Base-by-base conservation (phyloP, 2,888 invertebrate genomes). In the Acrobasis suavella region DNA sequence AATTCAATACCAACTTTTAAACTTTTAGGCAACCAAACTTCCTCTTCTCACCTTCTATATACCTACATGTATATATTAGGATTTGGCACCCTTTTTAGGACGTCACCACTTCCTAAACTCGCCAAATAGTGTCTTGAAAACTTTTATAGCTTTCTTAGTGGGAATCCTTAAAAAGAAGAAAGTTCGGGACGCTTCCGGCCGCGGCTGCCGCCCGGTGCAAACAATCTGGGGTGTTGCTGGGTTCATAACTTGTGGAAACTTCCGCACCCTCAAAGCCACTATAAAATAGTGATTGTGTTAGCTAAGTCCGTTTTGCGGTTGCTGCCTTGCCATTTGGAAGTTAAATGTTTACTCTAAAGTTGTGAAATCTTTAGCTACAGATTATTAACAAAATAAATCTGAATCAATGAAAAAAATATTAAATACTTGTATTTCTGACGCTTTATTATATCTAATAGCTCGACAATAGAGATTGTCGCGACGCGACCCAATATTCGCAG, bases 171-270 rank as follows among this genome's bases (percentile, higher is more conserved):
- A 77, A 82, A 83, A 83, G 80, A 78, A 73, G 70, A 78, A 85
- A 86, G 82, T 85, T 87, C 81, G 71, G 72, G 70, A 32, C 74
- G 75, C 78, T 82, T 81, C 79, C 80, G 77, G 69, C 74, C 67
- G 67, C 72, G 68, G 67, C 72, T 69, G 69, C 68, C 69, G 63
- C 66, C 73, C 77, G 76, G 75, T 79, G 76, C 82, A 81, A 86
- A 83, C 85, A 86, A 83, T 83, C 76, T 80, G 75, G 76, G 76
- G 77, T 78, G 80, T 80, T 67, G 73, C 71, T 65, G 72, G 79
- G 72, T 81, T 82, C 81, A 82, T 81, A 85, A 87, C 82, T 85
- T 82, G 60, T 65, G 66, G 69, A 76, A 84, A 85, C 78, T 85
- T 83, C 76, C 75, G 70, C 69, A 65, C 68, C 74, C 68, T 69